Base-by-base conservation (phyloP, 1,140 invertebrate species). In the Drosophila neocordata region DNA sequence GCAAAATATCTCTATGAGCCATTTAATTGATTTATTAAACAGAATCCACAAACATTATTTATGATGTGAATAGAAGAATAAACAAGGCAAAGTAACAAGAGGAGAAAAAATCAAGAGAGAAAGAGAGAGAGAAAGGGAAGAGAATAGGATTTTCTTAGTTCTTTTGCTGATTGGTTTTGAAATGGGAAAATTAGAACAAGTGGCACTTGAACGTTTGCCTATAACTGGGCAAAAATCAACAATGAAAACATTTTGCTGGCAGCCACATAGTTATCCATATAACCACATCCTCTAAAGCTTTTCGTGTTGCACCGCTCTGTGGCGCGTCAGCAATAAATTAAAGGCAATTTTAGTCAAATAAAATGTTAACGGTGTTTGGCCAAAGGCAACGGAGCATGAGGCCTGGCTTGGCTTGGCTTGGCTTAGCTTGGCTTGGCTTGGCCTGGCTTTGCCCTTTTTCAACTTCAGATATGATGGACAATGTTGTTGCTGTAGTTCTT, bases 331-430 rank as follows among this genome's bases (percentile, higher is more conserved):
- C 73, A 89, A 88, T 89, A 89, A 88, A 88, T 88, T 83, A 88
- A 83, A 83, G 84, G 84, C 84, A 88, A 88, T 89, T 88, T 88
- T 83, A 67, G 83, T 75, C 83, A 88, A 88, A 88, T 88, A 88
- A 88, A 89, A 88, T 88, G 83, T 79, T 88, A 88, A 88, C 83
- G 83, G 83, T 83, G 79, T 73, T 66, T 69, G 27, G 34, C 38
- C 35, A 48, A 48, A 48, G 35, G 44, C 53, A 56, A 56, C 53
- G 53, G 27, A 56, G 53, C 53, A 34, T 48, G 41, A 20, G 41
- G 41, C 15, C 15, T 20, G 15, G 41, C 13, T 2, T 38, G 6
- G 12, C 37, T n/a, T 41, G 77, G 62, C 64, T 52, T 63, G 66
- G 6, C 13, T 7, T 44, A 13, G 38, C n/a, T 4, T 38, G 6